Evolutionary conservation across 2,113 vertebrate species (phyloP), one percentile per base, ranked within the genome.

Genomic region (Rhinoptilus africanus): DNA sequence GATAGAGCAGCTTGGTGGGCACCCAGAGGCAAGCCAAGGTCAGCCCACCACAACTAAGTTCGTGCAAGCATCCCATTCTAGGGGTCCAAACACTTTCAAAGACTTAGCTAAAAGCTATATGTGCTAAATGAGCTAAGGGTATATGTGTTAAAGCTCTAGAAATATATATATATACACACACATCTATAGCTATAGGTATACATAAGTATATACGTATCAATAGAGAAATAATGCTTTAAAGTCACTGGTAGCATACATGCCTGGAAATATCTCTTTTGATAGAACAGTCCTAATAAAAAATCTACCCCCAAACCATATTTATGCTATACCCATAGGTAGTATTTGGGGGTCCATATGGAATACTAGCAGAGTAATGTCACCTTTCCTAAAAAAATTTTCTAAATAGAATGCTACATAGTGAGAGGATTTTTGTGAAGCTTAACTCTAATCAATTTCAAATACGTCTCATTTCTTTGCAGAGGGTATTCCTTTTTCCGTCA

Each of bases 231-330:
- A 39, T 41, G 19, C 14, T 74, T 92, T 63, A 54, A 80, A 76
- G 18, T 59, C 69, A 63, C 3, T 27, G 80, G 45, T 64, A 67
- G 7, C 6, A 28, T 23, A 22, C 6, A 27, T 30, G 32, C 2
- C 9, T 79, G 63, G 18, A 91, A 83, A 77, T 13, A 4, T 32
- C 5, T 3, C 20, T 73, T 87, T 74, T 81, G 50, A 30, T 12
- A 34, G 26, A 64, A 47, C 4, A 83, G 3, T 62, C 4, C 2
- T 37, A 64, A 64, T 9, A 63, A 63, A 79, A 91, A 39, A 59
- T 9, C 10, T 35, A 8, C 11, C 10, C 12, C 8, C 2, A 19
- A 3, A 43, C 8, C 2, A 1, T 34, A 27, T 26, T 68, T 80
- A n/a, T 54, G 4, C 5, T 76, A 12, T 8, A 24, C 7, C 8